A percentile compares a stretch with the other conserved stretches of the same genome.
Conservation (phyloP, 2,113 vertebrate genomes). For the Pantherophis guttatus region DNA sequence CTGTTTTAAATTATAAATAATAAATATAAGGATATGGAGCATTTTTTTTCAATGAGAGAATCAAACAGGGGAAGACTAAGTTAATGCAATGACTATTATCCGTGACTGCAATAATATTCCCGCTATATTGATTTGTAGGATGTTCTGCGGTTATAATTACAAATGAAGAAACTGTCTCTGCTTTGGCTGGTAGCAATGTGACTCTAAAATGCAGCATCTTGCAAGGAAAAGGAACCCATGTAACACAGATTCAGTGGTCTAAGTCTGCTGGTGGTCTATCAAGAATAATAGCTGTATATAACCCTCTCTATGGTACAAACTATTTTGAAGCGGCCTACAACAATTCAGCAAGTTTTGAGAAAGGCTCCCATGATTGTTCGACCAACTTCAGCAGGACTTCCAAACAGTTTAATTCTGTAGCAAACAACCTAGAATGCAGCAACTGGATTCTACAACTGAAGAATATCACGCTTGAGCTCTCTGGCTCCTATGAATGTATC, state of each 20-base stretch:
- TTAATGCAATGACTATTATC: not conserved
- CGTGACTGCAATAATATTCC: not conserved
- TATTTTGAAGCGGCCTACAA: constrained; percentile 35
- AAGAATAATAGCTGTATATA: constrained; percentile 50
- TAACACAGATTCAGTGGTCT: constrained; percentile 66
- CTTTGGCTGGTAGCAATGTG: constrained; percentile 42
- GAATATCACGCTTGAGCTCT: constrained; percentile 31
- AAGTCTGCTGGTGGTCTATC: not conserved
- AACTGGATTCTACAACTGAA: constrained; percentile 55
- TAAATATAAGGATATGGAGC: not conserved
- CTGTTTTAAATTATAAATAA: not conserved
- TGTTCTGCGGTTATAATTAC: not conserved
- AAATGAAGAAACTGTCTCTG: constrained; percentile 26
- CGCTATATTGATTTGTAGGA: constrained; percentile 47
- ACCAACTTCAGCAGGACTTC: not conserved
- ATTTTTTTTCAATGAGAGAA: not conserved
- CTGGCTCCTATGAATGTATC: constrained; percentile 58
- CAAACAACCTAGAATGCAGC: rapidly evolving
- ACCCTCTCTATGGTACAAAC: constrained; percentile 42
- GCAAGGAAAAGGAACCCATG: not conserved
- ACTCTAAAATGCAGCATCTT: constrained; percentile 51
- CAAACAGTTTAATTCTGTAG: not conserved
- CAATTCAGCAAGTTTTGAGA: constrained; percentile 37
- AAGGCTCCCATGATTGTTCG: rapidly evolving
- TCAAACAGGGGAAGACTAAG: not conserved